Evolutionary conservation across 2,888 invertebrate genomes (phyloP).

Genomic region (Erannis defoliaria): DNA sequence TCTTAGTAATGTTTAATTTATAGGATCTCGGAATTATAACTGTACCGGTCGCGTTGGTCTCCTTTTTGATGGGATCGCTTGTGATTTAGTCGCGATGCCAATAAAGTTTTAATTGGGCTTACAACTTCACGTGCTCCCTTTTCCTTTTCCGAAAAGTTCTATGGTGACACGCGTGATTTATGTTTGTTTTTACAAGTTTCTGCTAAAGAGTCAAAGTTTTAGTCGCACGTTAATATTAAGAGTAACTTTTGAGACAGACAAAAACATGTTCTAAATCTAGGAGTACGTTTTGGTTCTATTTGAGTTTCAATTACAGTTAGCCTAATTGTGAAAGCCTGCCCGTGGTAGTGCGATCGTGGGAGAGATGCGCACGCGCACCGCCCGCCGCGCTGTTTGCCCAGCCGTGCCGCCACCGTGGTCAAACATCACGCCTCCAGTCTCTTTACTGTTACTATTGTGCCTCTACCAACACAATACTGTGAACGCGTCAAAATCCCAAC

Average conservation of each 20-base stretch:
- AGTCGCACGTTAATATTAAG: slow-evolving; percentile 8
- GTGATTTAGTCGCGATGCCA: slow-evolving; percentile 16
- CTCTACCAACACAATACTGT: slow-evolving; percentile 34
- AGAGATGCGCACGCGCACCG: slow-evolving; percentile 52
- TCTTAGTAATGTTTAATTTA: slow-evolving; percentile 46
- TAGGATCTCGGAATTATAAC: slow-evolving; percentile 38
- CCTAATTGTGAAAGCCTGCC: slow-evolving; percentile 65
- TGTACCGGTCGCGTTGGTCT: slow-evolving; percentile 29
- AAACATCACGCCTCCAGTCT: slow-evolving; percentile 62
- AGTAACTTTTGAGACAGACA: neutral
- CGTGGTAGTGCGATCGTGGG: slow-evolving; percentile 51
- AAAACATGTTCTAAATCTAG: neutral
- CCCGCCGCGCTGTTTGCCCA: slow-evolving; percentile 51
- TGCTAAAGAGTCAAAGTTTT: slow-evolving; percentile 13
- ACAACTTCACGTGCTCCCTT: slow-evolving; percentile 26
- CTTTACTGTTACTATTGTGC: slow-evolving; percentile 62
- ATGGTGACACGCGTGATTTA: slow-evolving; percentile 3
- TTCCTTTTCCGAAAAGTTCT: slow-evolving; percentile 16
- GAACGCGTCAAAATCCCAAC: slow-evolving; percentile 20
- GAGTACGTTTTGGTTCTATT: neutral
- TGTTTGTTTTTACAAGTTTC: slow-evolving; percentile 17
- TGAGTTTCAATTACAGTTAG: slow-evolving; percentile 39
- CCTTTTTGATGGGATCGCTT: slow-evolving; percentile 28
- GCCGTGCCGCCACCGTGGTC: slow-evolving; percentile 59
- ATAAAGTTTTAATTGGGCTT: slow-evolving; percentile 35